Percentiles rank a stretch among this genome's conserved stretches.
phyloP scores from a whole-genome alignment of 2,113 vertebrate genomes.

The Leucopsar rothschildi region DNA sequence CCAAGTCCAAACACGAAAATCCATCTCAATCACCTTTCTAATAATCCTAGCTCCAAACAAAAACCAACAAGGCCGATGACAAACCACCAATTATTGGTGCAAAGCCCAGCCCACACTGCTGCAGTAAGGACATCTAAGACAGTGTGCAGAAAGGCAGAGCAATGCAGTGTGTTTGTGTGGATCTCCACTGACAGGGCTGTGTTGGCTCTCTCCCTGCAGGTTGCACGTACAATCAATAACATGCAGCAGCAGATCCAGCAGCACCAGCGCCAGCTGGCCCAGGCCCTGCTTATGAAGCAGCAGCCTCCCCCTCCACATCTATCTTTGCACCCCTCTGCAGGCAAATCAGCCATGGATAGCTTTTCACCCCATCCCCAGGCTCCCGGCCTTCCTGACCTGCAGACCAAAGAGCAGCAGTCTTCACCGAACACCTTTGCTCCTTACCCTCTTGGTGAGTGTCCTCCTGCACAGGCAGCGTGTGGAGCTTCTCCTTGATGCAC shows the following conservation, averaged over 20 bases:
- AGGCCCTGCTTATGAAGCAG: constrained; percentile 97
- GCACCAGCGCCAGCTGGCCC: constrained; percentile 99
- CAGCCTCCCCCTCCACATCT: constrained; percentile 88
- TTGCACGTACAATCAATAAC: constrained; percentile 99
- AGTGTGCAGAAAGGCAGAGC: neutral
- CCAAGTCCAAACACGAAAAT: too few relatives aligned
- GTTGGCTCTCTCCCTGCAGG: constrained; percentile 68
- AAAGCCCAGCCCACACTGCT: too few relatives aligned
- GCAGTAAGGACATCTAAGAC: neutral
- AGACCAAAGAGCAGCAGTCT: constrained; percentile 97
- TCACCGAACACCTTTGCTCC: constrained; percentile 91
- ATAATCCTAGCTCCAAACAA: too few relatives aligned
- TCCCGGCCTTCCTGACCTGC: constrained; percentile 91
- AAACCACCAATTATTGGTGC: too few relatives aligned
- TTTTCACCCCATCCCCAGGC: constrained; percentile 87
- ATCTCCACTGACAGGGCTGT: neutral
- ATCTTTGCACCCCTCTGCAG: constrained; percentile 88
- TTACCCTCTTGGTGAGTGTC: constrained; percentile 89
- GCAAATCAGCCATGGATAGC: constrained; percentile 92
- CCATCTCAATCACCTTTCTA: too few relatives aligned
- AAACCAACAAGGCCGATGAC: too few relatives aligned
- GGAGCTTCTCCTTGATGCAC: neutral
- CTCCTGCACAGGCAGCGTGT: neutral
- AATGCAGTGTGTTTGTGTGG: neutral
- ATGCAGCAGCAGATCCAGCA: constrained; percentile 99